Evolutionary conservation across 92 coral and sea anemone species (phyloP), one percentile per base, ranked within the genome.

Genomic region (Parazoanthus darwini): DNA sequence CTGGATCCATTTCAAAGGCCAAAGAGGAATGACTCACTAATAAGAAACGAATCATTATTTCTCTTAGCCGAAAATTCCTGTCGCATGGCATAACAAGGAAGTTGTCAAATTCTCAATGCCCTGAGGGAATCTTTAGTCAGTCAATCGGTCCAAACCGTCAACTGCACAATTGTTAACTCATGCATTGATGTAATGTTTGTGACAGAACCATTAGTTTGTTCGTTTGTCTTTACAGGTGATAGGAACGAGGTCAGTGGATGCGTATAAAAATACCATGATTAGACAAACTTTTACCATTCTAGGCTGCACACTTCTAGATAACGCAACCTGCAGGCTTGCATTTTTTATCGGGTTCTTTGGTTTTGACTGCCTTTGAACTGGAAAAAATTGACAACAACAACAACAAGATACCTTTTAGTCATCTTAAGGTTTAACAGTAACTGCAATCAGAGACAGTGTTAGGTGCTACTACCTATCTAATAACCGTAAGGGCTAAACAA

Each of bases 71-170:
- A 15, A 36, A 76, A 76, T 76, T 76, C 80, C 80, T 39, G 13
- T 36, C 23, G 18, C 80, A 76, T 76, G 51, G 51, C 80, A 76
- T 76, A 76, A 76, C 80, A 76, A 76, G 80, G 80, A 76, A 76
- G 20, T 16, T 10, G 79, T 37, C 54, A 76, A 76, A 39, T 37
- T 10, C 16, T 37, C 54, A 36, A 37, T 76, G 79, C 38, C 79
- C 25, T 39, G 22, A 37, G 79, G 79, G 26, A 26, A 74, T 36
- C 79, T 37, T 74, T 33, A 74, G 3, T 7, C 46, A 76, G 22
- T 38, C 46, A 75, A 15, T 43, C 2, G 39, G 43, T 48, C 51
- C 8, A 1, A 7, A 7, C 51, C 11, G 51, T 76, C 46, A 76
- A 39, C 35, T 76, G 51, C 35, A 39, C 79, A 39, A 76, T 13